Evolutionary conservation across 2,113 vertebrate genomes (phyloP).

Genomic region (Elgaria multicarinata): DNA sequence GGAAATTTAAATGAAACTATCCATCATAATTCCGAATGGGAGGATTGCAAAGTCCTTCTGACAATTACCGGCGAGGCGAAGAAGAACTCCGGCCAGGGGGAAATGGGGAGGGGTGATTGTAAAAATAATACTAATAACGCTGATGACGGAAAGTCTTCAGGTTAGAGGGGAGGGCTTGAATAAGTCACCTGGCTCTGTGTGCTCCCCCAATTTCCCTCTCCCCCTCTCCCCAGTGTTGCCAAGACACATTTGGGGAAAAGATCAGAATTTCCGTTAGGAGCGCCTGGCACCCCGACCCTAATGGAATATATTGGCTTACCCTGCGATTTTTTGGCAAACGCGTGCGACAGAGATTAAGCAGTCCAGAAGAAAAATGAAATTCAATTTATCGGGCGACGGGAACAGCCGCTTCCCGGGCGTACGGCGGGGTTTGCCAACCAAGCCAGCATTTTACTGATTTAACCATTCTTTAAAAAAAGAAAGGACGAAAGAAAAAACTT

Average conservation of each 20-base stretch:
- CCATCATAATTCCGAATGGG: conserved; percentile 59
- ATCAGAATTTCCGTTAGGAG: neutral
- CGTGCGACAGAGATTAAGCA: neutral
- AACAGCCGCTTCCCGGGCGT: too few relatives aligned
- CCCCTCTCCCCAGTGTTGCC: neutral
- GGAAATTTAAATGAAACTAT: conserved; percentile 66
- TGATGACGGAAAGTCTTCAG: neutral
- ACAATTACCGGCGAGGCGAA: neutral
- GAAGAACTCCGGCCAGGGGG: neutral
- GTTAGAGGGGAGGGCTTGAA: neutral
- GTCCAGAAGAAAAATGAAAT: rapidly evolving
- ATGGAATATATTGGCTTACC: rapidly evolving
- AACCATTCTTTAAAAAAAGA: neutral
- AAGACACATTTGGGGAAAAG: too few relatives aligned
- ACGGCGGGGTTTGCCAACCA: neutral
- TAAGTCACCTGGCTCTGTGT: neutral
- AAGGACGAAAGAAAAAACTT: too few relatives aligned
- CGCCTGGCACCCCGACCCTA: too few relatives aligned
- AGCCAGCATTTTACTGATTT: neutral
- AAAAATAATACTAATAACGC: neutral
- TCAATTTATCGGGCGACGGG: rapidly evolving
- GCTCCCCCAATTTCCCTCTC: neutral
- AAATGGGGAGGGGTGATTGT: neutral
- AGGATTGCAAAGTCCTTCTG: conserved; percentile 40
- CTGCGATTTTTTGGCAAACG: rapidly evolving